Percentiles rank a stretch among this genome's conserved stretches.
phyloP scores from a whole-genome alignment of 2,797 vertebrate species.

The Anisognathus igniventris region DNA sequence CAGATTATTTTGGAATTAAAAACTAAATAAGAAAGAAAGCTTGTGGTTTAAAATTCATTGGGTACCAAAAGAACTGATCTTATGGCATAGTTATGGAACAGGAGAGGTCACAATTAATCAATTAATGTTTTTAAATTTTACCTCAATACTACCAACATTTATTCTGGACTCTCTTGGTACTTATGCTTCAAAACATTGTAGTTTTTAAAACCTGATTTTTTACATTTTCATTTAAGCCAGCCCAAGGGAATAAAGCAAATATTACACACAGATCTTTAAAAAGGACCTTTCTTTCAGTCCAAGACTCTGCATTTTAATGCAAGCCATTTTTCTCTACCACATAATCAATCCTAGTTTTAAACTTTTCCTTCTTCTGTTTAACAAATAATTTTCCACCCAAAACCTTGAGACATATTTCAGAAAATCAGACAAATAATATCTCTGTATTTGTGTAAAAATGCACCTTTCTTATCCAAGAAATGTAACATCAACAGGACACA shows the following conservation, averaged over 20 bases:
- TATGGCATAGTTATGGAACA: neutral
- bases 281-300: neutral
- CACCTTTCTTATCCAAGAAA: neutral
- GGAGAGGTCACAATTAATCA: neutral
- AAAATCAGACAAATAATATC: neutral
- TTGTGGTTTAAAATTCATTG: neutral
- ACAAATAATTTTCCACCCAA: neutral
- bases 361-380: neutral
- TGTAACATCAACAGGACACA: fast-evolving
- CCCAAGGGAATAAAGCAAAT: neutral
- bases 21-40: fast-evolving
- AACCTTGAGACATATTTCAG: neutral
- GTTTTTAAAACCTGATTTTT: neutral
- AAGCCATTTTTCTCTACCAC: neutral
- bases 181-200: fast-evolving
- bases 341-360: neutral
- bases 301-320: neutral
- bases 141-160: neutral
- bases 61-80: neutral
- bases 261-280: neutral
- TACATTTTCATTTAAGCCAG: neutral
- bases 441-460: neutral
- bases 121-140: neutral
- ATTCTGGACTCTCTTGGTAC: neutral
- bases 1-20: neutral